Evolutionary conservation across 2,888 invertebrate genomes (phyloP).

Genomic region (Lomographa bimaculata): DNA sequence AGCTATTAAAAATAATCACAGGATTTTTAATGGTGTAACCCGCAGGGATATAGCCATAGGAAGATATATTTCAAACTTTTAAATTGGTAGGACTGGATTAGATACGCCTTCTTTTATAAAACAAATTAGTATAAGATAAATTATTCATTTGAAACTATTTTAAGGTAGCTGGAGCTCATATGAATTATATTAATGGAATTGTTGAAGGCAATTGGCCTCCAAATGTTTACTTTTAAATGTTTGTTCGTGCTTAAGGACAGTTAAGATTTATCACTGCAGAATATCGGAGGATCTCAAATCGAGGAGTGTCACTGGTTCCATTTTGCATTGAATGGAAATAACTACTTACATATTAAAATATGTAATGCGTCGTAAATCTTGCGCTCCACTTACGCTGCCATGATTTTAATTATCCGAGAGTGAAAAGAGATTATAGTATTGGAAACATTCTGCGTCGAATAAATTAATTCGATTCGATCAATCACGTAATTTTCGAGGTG

Average conservation of each 20-base stretch:
- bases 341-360: slow-evolving; percentile 27
- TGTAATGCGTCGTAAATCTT: slow-evolving; percentile 22
- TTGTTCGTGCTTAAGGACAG: slow-evolving; percentile 5
- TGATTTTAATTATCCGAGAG: slow-evolving; percentile 20
- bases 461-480: slow-evolving; percentile 37
- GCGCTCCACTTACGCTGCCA: slow-evolving; percentile 20
- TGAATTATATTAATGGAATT: slow-evolving; percentile 1
- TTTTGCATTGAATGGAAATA: slow-evolving; percentile 41
- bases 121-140: slow-evolving; percentile 34
- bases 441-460: slow-evolving; percentile 17
- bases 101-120: slow-evolving; percentile 55
- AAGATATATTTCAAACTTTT: slow-evolving; percentile 20
- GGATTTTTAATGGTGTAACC: slow-evolving; percentile 25
- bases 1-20: slow-evolving; percentile 29
- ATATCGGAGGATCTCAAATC: slow-evolving; percentile 16
- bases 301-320: slow-evolving; percentile 19
- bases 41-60: slow-evolving; percentile 7
- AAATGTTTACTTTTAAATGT: slow-evolving; percentile 6
- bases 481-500: slow-evolving; percentile 42
- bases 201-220: slow-evolving; percentile 6
- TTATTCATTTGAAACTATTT: slow-evolving; percentile 49
- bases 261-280: slow-evolving; percentile 5
- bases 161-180: slow-evolving; percentile 40
- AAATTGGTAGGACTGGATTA: slow-evolving; percentile 46
- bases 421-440: slow-evolving; percentile 15